phyloP scores from a whole-genome alignment of 2,113 vertebrate genomes.

The Notothenia coriiceps region DNA sequence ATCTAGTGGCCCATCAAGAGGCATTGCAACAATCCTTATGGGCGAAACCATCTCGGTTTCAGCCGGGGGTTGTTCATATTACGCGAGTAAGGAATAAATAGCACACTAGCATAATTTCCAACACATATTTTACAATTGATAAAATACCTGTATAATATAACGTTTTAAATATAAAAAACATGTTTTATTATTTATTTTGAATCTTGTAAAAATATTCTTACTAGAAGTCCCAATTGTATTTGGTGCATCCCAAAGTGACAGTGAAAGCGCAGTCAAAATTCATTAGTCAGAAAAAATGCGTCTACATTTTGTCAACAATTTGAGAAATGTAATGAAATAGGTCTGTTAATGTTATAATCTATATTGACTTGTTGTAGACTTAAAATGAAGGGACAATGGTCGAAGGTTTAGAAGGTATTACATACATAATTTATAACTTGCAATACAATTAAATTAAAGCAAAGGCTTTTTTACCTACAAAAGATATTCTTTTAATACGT shows the following conservation, averaged over 20 bases:
- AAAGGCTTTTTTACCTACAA: background rate
- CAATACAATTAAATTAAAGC: background rate
- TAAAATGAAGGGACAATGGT: background rate
- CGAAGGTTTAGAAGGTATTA: background rate
- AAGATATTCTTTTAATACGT: background rate
- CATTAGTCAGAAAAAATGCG: constrained; percentile 11
- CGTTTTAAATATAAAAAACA: background rate
- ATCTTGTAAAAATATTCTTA: fast-evolving
- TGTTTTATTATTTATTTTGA: fast-evolving
- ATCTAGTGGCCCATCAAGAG: constrained; percentile 52
- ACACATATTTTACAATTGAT: background rate
- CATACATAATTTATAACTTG: background rate
- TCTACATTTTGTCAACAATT: background rate
- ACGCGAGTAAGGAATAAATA: background rate
- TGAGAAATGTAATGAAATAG: background rate
- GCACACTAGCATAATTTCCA: fast-evolving
- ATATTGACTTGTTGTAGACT: background rate
- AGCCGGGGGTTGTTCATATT: background rate
- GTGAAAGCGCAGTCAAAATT: constrained; percentile 44
- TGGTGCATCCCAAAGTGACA: constrained; percentile 62
- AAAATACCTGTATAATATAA: fast-evolving
- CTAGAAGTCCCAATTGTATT: background rate
- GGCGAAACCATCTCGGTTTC: constrained; percentile 63
- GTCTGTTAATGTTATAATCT: background rate
- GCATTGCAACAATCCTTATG: constrained; percentile 76